Evolutionary conservation across 92 coral and sea anemone genomes (phyloP).

Genomic region (Micromussa lordhowensis): DNA sequence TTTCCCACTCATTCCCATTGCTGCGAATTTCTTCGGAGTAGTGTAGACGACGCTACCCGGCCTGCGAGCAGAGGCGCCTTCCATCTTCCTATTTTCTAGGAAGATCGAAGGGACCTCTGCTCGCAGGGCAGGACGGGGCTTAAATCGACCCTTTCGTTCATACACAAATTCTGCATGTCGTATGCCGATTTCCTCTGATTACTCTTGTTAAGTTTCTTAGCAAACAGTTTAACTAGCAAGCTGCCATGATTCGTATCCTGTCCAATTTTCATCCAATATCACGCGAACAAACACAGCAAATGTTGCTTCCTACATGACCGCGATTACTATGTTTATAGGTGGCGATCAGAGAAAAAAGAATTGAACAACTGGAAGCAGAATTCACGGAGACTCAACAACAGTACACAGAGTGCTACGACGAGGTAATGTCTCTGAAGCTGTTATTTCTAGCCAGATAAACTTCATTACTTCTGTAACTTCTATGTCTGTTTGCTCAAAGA

Average conservation of each 20-base stretch:
- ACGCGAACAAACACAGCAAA: background rate
- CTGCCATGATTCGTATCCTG: background rate
- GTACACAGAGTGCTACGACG: constrained; percentile 90
- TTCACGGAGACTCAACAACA: constrained; percentile 84
- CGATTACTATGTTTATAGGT: constrained; percentile 51
- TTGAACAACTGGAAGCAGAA: constrained; percentile 77
- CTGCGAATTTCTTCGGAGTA: too few relatives aligned
- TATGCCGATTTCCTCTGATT: too few relatives aligned
- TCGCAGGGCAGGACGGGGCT: too few relatives aligned
- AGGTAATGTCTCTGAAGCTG: constrained; percentile 54
- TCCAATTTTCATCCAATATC: background rate
- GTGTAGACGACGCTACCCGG: too few relatives aligned
- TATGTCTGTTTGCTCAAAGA: background rate
- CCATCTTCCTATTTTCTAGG: too few relatives aligned
- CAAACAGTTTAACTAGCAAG: background rate
- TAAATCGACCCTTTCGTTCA: too few relatives aligned
- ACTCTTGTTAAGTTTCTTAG: background rate
- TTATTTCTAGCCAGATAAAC: background rate
- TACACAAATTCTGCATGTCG: too few relatives aligned
- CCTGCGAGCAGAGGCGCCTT: too few relatives aligned
- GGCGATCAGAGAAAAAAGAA: constrained; percentile 75
- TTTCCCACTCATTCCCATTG: too few relatives aligned
- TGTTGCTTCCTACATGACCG: background rate
- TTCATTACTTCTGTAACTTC: background rate
- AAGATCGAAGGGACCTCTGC: too few relatives aligned